Conservation (phyloP, 2,797 vertebrate genomes). For the Myripristis murdjan region DNA sequence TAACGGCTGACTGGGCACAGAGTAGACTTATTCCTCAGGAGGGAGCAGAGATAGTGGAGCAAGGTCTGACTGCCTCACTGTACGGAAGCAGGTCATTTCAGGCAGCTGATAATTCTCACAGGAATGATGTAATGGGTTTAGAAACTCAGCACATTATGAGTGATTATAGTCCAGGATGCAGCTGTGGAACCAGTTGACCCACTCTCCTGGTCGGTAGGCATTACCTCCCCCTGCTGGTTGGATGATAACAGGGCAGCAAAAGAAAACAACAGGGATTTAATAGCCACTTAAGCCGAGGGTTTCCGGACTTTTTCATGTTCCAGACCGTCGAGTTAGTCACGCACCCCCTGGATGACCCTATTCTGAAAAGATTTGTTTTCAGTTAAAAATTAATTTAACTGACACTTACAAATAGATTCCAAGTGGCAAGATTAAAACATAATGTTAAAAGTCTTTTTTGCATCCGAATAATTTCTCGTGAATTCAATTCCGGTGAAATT, state of each 20-base stretch:
- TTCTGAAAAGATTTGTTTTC: too few species aligned
- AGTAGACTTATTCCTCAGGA: constrained; percentile 49
- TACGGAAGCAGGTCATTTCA: constrained; percentile 60
- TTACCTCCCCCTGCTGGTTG: constrained; percentile 72
- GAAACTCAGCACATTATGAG: constrained; percentile 63
- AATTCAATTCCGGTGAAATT: too few species aligned
- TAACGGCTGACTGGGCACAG: constrained; percentile 76
- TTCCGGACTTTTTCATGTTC: too few species aligned
- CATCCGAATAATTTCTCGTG: too few species aligned
- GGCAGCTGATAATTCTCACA: constrained; percentile 67
- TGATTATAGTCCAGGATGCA: constrained; percentile 53
- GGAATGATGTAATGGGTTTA: constrained; percentile 72
- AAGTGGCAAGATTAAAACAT: too few species aligned
- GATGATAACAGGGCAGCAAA: constrained; percentile 37
- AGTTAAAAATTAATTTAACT: too few species aligned
- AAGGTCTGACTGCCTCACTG: constrained; percentile 35
- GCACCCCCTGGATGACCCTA: too few species aligned
- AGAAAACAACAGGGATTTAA: not conserved
- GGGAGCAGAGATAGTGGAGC: constrained; percentile 37
- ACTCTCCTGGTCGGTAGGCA: constrained; percentile 7
- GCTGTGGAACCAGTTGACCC: constrained; percentile 31
- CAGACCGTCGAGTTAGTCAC: too few species aligned
- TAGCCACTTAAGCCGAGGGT: not conserved
- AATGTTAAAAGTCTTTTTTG: too few species aligned
- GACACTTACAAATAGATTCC: too few species aligned